These are phyloP conservation scores for Rhyacophila evoluta DNA, from an alignment of 2,888 invertebrate genomes.

Conservation along the genomic window DNA sequence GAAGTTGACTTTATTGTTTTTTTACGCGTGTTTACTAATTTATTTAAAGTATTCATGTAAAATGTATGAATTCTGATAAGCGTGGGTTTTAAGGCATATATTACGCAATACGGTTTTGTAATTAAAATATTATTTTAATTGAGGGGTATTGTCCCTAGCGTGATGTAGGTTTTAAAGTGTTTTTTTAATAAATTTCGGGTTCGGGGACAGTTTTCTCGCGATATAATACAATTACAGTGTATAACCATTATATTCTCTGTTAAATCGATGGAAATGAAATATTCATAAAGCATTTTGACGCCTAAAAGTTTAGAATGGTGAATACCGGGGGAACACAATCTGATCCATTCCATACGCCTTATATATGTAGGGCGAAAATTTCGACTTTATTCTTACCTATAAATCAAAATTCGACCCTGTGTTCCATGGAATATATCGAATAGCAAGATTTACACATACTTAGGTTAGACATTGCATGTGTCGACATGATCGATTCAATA, in stretches of 20 bases:
- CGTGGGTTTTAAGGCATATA: no score
- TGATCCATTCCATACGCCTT: neutral
- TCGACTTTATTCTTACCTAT: neutral
- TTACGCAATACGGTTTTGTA: no score
- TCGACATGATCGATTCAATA: no score
- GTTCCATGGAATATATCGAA: neutral
- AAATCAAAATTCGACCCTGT: neutral
- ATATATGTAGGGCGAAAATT: neutral
- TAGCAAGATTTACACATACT: neutral
- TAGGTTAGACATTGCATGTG: no score
- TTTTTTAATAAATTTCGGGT: no score
- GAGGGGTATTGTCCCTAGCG: no score
- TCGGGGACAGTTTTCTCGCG: neutral
- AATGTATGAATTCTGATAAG: no score
- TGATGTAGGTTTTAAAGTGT: no score
- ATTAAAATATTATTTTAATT: no score
- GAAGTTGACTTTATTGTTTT: no score
- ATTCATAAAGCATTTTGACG: conserved; percentile 41
- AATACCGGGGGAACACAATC: neutral
- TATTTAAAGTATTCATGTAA: no score
- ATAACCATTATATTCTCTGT: neutral
- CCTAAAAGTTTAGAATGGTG: conserved; percentile 31
- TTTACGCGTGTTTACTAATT: no score
- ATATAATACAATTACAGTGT: neutral
- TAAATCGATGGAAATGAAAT: conserved; percentile 30